These are phyloP conservation scores for Pleuronectes platessa DNA, from an alignment of 2,113 vertebrate species.

Conservation along the genomic window DNA sequence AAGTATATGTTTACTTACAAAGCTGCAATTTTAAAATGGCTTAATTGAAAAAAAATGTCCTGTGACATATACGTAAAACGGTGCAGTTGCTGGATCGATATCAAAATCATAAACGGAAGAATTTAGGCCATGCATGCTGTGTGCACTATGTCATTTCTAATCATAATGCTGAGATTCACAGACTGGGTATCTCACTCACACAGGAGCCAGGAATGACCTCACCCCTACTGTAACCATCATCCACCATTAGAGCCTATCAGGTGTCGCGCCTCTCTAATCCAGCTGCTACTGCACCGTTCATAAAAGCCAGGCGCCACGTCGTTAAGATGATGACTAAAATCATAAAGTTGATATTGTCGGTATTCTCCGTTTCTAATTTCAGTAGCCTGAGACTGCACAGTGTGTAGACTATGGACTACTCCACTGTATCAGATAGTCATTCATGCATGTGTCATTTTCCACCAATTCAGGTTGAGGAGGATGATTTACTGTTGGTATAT, in stretches of 20 bases:
- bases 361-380: conserved; percentile 26
- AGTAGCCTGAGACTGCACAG: not conserved
- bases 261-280: conserved; percentile 60
- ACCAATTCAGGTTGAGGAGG: accelerated
- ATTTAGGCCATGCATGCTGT: not conserved
- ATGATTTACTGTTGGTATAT: too few species aligned
- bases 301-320: conserved; percentile 58
- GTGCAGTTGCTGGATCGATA: not conserved
- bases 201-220: conserved; percentile 71
- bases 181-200: conserved; percentile 54
- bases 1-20: not conserved
- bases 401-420: not conserved
- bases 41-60: not conserved
- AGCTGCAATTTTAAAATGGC: not conserved
- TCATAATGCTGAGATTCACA: conserved; percentile 58
- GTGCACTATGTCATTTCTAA: conserved; percentile 29
- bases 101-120: not conserved
- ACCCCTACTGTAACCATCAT: conserved; percentile 55
- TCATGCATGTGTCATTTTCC: too few species aligned
- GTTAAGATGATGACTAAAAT: conserved; percentile 59
- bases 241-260: conserved; percentile 70
- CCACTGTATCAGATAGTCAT: too few species aligned
- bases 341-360: conserved; percentile 53
- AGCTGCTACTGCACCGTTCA: conserved; percentile 70
- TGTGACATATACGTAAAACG: not conserved